A percentile compares a stretch with the other conserved stretches of the same genome.
Conservation (phyloP, 2,113 vertebrate genomes). For the Pholis gunnellus region DNA sequence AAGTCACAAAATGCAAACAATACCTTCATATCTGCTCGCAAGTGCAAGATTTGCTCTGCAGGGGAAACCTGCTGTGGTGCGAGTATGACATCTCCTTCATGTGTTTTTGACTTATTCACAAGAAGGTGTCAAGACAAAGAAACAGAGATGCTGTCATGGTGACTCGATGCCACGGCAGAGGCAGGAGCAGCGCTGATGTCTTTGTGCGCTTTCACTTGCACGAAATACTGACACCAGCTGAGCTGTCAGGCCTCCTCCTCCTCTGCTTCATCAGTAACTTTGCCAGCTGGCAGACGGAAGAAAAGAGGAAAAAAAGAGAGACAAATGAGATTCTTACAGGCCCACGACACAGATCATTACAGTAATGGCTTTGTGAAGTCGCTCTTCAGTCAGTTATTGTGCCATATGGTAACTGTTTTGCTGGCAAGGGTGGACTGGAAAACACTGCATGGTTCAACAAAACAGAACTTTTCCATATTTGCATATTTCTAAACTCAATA, state of each 20-base stretch:
- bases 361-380: constrained; percentile 27
- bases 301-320: not conserved
- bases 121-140: constrained; percentile 33
- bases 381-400: constrained; percentile 28
- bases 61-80: constrained; percentile 6
- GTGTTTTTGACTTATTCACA: constrained; percentile 34
- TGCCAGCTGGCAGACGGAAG: constrained; percentile 42
- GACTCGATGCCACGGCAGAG: constrained; percentile 10
- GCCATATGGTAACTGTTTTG: constrained; percentile 11
- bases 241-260: constrained; percentile 50
- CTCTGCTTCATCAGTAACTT: constrained; percentile 40
- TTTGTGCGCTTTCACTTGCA: constrained; percentile 32
- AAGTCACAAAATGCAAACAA: not conserved
- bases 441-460: not conserved
- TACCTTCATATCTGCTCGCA: not conserved
- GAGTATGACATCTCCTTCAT: constrained; percentile 5
- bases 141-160: constrained; percentile 36
- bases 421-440: not conserved
- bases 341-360: constrained; percentile 32
- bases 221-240: constrained; percentile 28
- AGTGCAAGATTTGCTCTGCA: not conserved
- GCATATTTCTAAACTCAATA: not conserved
- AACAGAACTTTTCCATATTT: not conserved
- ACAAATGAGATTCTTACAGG: constrained; percentile 25
- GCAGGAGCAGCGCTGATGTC: constrained; percentile 13